Percentiles rank a stretch among this genome's conserved stretches.
These are phyloP conservation scores for Selene dorsalis DNA, from an alignment of 2,797 vertebrate species.

Conservation along the genomic window DNA sequence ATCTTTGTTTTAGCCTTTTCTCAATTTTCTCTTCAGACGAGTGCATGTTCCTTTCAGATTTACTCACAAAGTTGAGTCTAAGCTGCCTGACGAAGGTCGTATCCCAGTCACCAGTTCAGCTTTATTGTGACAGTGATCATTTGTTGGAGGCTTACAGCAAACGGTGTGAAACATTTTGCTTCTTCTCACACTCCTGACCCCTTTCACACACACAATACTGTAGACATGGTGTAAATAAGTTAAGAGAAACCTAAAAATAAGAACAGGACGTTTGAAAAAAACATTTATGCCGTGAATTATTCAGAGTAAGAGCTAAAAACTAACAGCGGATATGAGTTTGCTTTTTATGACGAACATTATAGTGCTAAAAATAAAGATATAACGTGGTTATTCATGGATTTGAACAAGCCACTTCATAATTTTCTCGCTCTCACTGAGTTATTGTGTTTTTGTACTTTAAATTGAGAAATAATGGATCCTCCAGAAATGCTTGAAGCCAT, in stretches of 20 bases:
- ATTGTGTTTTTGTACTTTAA: slow-evolving; percentile 32
- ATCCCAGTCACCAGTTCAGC: slow-evolving; percentile 18
- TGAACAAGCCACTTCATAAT: slow-evolving; percentile 19
- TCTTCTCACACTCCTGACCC: slow-evolving; percentile 34
- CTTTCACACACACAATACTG: slow-evolving; percentile 23
- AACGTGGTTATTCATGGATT: background rate
- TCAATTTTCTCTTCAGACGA: background rate
- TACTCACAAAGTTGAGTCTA: slow-evolving; percentile 4
- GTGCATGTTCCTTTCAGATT: background rate
- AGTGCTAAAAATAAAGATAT: slow-evolving; percentile 19
- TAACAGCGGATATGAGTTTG: slow-evolving; percentile 36
- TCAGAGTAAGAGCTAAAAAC: slow-evolving; percentile 38
- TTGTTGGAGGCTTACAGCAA: slow-evolving; percentile 12
- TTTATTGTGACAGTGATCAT: slow-evolving; percentile 31
- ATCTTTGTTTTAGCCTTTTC: background rate
- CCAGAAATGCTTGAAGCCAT: slow-evolving; percentile 16
- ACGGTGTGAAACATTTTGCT: slow-evolving; percentile 18
- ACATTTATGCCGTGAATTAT: slow-evolving; percentile 61
- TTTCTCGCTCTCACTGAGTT: background rate
- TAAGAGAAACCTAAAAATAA: slow-evolving; percentile 62
- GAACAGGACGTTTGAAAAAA: slow-evolving; percentile 53
- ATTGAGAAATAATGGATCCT: slow-evolving; percentile 38
- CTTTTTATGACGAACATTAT: slow-evolving; percentile 34
- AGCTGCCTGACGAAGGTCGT: slow-evolving; percentile 1
- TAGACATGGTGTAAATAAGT: slow-evolving; percentile 49